phyloP scores from a whole-genome alignment of 2,888 invertebrate species.

The Pantelozetes paolii region DNA sequence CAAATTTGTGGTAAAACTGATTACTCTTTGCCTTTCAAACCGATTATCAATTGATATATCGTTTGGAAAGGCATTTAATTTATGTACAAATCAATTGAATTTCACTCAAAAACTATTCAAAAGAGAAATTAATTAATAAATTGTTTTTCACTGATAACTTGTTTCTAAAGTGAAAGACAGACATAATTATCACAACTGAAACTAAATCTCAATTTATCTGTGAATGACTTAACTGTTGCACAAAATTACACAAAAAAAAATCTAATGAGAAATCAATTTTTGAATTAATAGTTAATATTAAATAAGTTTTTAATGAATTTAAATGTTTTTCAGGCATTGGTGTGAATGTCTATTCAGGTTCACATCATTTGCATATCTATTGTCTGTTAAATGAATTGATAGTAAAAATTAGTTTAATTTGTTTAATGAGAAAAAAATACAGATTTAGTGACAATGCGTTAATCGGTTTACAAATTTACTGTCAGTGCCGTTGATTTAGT shows the following conservation, averaged over 20 bases:
- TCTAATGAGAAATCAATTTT: background rate
- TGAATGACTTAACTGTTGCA: constrained; percentile 7
- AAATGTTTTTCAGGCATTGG: too few species aligned
- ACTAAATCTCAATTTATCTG: background rate
- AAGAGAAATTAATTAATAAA: too few species aligned
- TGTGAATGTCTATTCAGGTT: too few species aligned
- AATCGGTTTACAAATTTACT: background rate
- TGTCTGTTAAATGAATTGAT: background rate
- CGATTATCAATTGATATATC: background rate
- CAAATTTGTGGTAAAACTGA: constrained; percentile 16
- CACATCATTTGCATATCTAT: background rate
- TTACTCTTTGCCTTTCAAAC: background rate
- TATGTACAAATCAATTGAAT: constrained; percentile 22
- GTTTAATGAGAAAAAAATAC: too few species aligned
- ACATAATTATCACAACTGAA: background rate
- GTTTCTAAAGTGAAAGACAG: background rate
- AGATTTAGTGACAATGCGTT: background rate
- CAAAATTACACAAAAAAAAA: background rate
- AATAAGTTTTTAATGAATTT: too few species aligned
- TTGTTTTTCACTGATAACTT: background rate
- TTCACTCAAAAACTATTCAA: constrained; percentile 1
- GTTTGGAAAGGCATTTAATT: constrained; percentile 5
- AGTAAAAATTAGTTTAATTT: background rate
- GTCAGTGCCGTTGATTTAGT: background rate
- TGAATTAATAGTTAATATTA: too few species aligned